phyloP scores from a whole-genome alignment of 2,888 invertebrate species.

The Drosophila peninsularis region DNA sequence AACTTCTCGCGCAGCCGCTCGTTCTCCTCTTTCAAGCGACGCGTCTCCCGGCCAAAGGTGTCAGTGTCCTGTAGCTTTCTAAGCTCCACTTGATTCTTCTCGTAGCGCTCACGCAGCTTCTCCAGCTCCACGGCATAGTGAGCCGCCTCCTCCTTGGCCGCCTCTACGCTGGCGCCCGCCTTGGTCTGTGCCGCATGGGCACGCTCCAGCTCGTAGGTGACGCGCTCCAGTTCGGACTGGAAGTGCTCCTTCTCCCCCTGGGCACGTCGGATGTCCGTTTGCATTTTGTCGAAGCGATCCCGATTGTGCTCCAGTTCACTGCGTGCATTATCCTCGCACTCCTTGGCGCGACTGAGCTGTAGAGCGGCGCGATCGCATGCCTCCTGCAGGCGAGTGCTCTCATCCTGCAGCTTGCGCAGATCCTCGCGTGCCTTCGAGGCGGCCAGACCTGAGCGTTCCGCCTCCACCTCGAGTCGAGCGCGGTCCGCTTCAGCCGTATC shows the following conservation, averaged over 20 bases:
- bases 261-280: constrained; percentile 92
- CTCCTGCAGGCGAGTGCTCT: constrained; percentile 93
- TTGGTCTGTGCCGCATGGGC: constrained; percentile 94
- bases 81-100: constrained; percentile 92
- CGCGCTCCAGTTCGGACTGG: constrained; percentile 92
- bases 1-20: constrained; percentile 92
- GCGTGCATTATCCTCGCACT: constrained; percentile 95
- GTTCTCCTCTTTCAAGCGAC: constrained; percentile 91
- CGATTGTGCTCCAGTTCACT: constrained; percentile 95
- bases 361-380: constrained; percentile 94
- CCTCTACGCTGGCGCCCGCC: constrained; percentile 93
- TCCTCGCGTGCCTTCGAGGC: constrained; percentile 93
- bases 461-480: constrained; percentile 92
- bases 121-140: constrained; percentile 94
- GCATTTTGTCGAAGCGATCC: constrained; percentile 94
- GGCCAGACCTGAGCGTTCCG: constrained; percentile 92
- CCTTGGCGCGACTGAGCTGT: constrained; percentile 93
- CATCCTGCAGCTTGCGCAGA: constrained; percentile 93
- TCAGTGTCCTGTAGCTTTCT: constrained; percentile 93
- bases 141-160: constrained; percentile 95
- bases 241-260: constrained; percentile 94
- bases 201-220: constrained; percentile 94
- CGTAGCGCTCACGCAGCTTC: constrained; percentile 95
- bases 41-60: constrained; percentile 91
- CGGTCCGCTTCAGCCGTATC: constrained; percentile 95